Base-by-base conservation (phyloP, 1,140 invertebrate species). In the Wasmannia auropunctata region DNA sequence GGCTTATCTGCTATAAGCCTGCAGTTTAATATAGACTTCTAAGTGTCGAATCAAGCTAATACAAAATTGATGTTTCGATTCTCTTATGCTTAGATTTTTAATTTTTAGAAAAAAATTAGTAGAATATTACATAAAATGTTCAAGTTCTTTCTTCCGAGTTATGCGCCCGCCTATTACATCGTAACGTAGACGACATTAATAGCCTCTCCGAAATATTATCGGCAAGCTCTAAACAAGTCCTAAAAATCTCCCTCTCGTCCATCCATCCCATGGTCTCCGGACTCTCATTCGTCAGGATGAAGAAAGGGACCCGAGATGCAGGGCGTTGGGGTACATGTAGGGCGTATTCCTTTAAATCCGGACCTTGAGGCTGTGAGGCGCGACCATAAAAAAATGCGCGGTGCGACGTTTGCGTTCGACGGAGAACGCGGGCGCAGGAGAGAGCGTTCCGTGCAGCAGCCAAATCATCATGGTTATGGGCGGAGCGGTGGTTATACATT, bases 301-400 rank as follows among this genome's bases (percentile, higher is more conserved):
- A 65, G 40, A 74, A 83, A 74, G 79, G 79, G 51, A 54, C 54
- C 14, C 22, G 37, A 28, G 67, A 19, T 16, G 49, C n/a, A 56
- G 22, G 31, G 28, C 60, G 58, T 49, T 25, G 34, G 19, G 74
- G 74, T 34, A 69, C 40, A 3, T 37, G 28, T n/a, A 19, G 62
- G 43, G 49, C 80, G 84, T 84, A 67, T 63, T 88, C 37, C 77
- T 51, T 74, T 31, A 46, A 87, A 70, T 86, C 54, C 54, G 75
- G 87, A 87, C 87, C 91, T 91, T 91, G 91, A 87, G 77, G 16
- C 87, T 91, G 89, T 91, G 91, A 87, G 77, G 16, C 84, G 77
- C 65, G 79, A 37, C 56, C 70, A 76, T 91, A 92, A 91, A 91
- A 91, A 91, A 90, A 87, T 63, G 58, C 56, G 49, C 37, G 75